These are phyloP conservation scores for Nephila pilipes DNA, from an alignment of 1,140 invertebrate genomes.

Conservation along the genomic window DNA sequence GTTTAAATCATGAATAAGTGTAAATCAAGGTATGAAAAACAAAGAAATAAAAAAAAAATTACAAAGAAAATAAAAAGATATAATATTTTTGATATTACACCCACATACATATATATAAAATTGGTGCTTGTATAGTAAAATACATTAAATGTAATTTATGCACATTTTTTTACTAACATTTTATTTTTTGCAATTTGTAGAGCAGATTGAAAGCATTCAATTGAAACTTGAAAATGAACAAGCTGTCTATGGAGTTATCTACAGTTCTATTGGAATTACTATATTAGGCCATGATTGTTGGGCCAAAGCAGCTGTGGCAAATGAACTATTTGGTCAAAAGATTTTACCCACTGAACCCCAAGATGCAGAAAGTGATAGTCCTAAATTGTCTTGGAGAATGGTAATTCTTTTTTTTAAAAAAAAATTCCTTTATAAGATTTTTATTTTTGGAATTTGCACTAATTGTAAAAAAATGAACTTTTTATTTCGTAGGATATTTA, in stretches of 20 bases:
- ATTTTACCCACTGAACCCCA: conserved; percentile 84
- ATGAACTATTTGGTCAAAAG: conserved; percentile 86
- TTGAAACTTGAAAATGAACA: conserved; percentile 80
- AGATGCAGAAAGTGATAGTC: conserved; percentile 59
- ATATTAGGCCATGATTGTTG: conserved; percentile 87
- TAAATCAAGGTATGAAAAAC: too few relatives aligned
- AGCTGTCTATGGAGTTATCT: conserved; percentile 81
- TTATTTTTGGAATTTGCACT: too few relatives aligned
- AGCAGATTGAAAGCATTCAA: conserved; percentile 81
- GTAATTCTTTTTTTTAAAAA: conserved; percentile 3
- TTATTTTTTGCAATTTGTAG: conserved; percentile 79
- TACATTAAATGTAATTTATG: too few relatives aligned
- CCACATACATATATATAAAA: too few relatives aligned
- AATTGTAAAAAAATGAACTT: too few relatives aligned
- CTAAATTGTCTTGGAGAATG: conserved; percentile 73
- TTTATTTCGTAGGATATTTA: too few relatives aligned
- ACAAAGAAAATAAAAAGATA: too few relatives aligned
- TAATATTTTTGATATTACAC: too few relatives aligned
- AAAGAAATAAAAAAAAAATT: too few relatives aligned
- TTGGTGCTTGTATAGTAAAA: too few relatives aligned
- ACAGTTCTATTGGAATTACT: conserved; percentile 83
- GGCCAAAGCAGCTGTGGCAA: conserved; percentile 87
- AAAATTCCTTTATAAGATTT: not conserved
- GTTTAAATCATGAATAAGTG: too few relatives aligned
- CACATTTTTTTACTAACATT: too few relatives aligned